These are phyloP conservation scores for Hypothenemus hampei DNA, from an alignment of 1,140 invertebrate species.

Conservation along the genomic window DNA sequence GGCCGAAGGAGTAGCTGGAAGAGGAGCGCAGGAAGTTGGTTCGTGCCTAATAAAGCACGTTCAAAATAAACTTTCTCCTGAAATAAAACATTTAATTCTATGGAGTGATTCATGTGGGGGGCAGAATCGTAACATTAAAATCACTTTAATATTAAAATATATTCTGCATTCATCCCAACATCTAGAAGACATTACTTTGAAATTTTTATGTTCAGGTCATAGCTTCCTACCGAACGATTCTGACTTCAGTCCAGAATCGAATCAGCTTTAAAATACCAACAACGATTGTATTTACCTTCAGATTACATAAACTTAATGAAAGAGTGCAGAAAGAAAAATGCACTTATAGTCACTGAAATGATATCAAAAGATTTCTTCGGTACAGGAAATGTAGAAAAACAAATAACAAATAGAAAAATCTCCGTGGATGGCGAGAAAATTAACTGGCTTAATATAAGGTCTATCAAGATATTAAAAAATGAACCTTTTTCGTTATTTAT, in stretches of 20 bases:
- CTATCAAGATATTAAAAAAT: constrained; percentile 20
- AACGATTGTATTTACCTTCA: constrained; percentile 36
- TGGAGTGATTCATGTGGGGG: constrained; percentile 44
- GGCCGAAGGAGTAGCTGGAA: constrained; percentile 29
- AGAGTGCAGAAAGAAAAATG: constrained; percentile 33
- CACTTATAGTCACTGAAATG: constrained; percentile 17
- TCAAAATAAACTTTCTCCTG: constrained; percentile 24
- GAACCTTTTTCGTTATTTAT: constrained; percentile 11
- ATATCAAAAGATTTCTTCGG: constrained; percentile 9
- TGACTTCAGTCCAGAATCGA: constrained; percentile 42
- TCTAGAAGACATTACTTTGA: constrained; percentile 36
- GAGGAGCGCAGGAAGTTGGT: constrained; percentile 35
- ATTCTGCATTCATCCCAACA: constrained; percentile 30
- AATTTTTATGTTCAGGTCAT: constrained; percentile 41
- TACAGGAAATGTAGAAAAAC: constrained; percentile 14
- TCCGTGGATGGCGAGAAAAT: constrained; percentile 12
- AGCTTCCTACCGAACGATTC: constrained; percentile 43
- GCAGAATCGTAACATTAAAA: constrained; percentile 44
- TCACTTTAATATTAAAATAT: constrained; percentile 38
- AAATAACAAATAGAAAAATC: constrained; percentile 23
- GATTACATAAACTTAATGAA: constrained; percentile 39
- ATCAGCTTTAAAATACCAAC: constrained; percentile 36
- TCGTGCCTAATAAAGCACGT: constrained; percentile 38
- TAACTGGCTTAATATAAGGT: constrained; percentile 19
- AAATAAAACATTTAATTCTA: constrained; percentile 38